Base-by-base conservation (phyloP, 2,113 vertebrate species). In the Corapipo altera region DNA sequence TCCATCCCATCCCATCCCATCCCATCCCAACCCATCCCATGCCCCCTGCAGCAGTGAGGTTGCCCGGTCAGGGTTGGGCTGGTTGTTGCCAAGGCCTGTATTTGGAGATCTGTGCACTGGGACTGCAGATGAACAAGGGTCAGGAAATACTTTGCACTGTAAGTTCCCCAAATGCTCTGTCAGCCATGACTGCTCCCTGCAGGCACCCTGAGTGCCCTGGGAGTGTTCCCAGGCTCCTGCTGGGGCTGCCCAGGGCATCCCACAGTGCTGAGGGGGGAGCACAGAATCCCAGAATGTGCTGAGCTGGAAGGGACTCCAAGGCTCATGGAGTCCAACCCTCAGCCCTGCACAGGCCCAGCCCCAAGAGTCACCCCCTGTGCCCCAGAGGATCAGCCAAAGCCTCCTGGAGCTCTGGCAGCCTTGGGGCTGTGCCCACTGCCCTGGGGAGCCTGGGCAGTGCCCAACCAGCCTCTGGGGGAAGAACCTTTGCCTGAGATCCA, bases 181-280 rank as follows among this genome's bases (percentile, higher is more conserved):
- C 54, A 39, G 65, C 35, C 11, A 15, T 0, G 4, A 5, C 66
- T 32, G 4, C 57, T 28, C 70, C 69, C 69, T 15, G 71, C 65
- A 21, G 4, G 9, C 5, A 2, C 2, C 22, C 3, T 22, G 21
- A 22, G 23, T 0, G 20, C 32, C 37, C 71, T 4, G 62, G 0
- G 2, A 6, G 30, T 0, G 3, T 18, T 8, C 2, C 20, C 8
- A 55, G 54, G 54, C 30, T 55, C 54, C 21, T 2, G 5, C 30
- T 55, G 11, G 10, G 17, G 2, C 54, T 55, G 54, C 54, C 54
- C 30, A 33, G 54, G 30, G 54, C 30, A 55, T 33, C 54, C 54
- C 49, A 51, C 49, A 51, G 49, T 51, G 49, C 49, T 19, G 54
- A 17, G 54, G 48, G 30, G 30, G 28, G 32, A 57, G 32, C 30